phyloP scores from a whole-genome alignment of 2,113 vertebrate species.

The Ageneiosus marmoratus region DNA sequence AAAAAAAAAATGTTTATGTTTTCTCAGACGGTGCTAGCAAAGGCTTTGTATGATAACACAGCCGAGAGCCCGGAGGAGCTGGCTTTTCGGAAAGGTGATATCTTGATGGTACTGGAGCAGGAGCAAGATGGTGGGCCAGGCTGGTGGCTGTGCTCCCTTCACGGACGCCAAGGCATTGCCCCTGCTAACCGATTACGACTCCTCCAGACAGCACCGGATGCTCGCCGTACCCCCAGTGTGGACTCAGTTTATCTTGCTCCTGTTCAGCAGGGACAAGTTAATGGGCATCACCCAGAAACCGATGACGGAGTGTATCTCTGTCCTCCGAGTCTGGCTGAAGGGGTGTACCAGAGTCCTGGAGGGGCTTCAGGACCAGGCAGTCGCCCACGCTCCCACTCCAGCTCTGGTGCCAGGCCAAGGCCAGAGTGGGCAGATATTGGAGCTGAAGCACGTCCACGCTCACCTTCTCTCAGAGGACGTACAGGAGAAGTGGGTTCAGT shows the following conservation, averaged over 20 bases:
- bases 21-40: conserved; percentile 82
- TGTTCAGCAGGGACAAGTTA: conserved; percentile 39
- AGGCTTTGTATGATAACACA: conserved; percentile 87
- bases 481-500: conserved; percentile 60
- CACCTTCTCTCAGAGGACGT: conserved; percentile 69
- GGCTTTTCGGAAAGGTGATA: conserved; percentile 89
- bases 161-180: conserved; percentile 87
- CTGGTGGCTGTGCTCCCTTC: conserved; percentile 88
- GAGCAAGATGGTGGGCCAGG: conserved; percentile 74
- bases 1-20: too few species aligned
- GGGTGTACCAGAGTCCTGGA: conserved; percentile 61
- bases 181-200: conserved; percentile 87
- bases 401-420: conserved; percentile 72
- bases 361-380: conserved; percentile 40
- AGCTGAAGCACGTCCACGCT: conserved; percentile 67
- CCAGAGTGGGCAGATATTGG: conserved; percentile 67
- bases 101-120: conserved; percentile 84
- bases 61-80: conserved; percentile 89
- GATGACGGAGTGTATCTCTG: conserved; percentile 70
- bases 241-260: conserved; percentile 69
- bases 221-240: conserved; percentile 44
- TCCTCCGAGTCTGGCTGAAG: conserved; percentile 62
- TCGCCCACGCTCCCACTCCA: conserved; percentile 75
- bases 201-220: conserved; percentile 69
- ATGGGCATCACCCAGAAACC: conserved; percentile 56